These are phyloP conservation scores for Argopecten irradians DNA, from an alignment of 1,140 invertebrate species.

Conservation along the genomic window DNA sequence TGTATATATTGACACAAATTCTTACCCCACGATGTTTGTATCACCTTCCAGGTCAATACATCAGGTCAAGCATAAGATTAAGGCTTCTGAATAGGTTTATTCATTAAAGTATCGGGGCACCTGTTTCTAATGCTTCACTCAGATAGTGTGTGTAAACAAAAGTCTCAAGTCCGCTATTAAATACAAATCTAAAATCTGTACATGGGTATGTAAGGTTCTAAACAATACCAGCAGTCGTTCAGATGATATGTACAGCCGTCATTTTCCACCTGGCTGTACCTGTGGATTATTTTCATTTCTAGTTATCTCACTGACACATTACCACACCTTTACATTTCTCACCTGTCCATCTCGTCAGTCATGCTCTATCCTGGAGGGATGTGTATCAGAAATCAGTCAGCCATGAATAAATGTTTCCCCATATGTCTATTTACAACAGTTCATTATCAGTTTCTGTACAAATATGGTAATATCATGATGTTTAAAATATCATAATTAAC, in stretches of 20 bases:
- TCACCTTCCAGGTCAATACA: not conserved
- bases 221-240: not conserved
- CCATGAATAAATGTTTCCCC: not conserved
- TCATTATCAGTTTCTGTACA: not conserved
- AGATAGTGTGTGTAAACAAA: conserved; percentile 1
- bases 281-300: not conserved
- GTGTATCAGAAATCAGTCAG: not conserved
- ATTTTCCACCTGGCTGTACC: not conserved
- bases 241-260: not conserved
- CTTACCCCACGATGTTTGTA: not conserved
- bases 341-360: conserved; percentile 4
- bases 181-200: not conserved
- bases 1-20: not conserved
- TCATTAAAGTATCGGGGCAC: not conserved
- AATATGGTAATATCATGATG: not conserved
- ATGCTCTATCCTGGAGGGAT: not conserved
- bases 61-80: conserved; percentile 3
- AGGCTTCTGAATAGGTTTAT: not conserved
- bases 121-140: not conserved
- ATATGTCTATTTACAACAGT: not conserved
- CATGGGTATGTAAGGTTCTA: not conserved
- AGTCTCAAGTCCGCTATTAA: not conserved
- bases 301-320: not conserved
- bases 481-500: no score
- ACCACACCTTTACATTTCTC: not conserved